phyloP scores from a whole-genome alignment of 2,888 invertebrate species.

The Calameuta filiformis region DNA sequence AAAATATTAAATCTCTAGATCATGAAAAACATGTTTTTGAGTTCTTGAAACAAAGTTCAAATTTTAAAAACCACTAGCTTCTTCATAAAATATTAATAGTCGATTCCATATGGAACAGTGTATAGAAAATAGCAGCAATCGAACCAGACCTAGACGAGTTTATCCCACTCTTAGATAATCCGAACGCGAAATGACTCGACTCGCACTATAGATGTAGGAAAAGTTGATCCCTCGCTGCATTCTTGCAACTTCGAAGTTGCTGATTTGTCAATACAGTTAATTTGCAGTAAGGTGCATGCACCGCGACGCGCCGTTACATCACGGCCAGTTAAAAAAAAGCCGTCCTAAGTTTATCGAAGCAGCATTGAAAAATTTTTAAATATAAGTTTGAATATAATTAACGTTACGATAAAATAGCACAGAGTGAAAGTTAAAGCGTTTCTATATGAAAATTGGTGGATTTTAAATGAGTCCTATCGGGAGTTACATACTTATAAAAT shows the following conservation, averaged over 20 bases:
- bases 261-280: conserved; percentile 49
- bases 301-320: neutral
- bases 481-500: neutral
- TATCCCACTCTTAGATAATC: conserved; percentile 18
- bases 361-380: neutral
- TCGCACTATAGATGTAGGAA: conserved; percentile 30
- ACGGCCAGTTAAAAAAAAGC: neutral
- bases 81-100: neutral
- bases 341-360: neutral
- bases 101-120: conserved; percentile 10
- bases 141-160: conserved; percentile 16
- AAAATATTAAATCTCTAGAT: neutral
- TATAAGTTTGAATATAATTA: neutral
- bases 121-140: conserved; percentile 25
- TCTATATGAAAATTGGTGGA: neutral
- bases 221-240: conserved; percentile 28
- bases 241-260: conserved; percentile 37
- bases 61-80: neutral
- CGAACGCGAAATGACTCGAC: conserved; percentile 40
- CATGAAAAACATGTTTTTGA: neutral
- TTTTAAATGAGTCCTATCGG: neutral
- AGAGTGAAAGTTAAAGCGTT: neutral
- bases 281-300: conserved; percentile 30
- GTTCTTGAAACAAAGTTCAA: neutral
- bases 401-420: neutral